These are phyloP conservation scores for Nomada lathburiana DNA, from an alignment of 2,888 invertebrate species.

Conservation along the genomic window DNA sequence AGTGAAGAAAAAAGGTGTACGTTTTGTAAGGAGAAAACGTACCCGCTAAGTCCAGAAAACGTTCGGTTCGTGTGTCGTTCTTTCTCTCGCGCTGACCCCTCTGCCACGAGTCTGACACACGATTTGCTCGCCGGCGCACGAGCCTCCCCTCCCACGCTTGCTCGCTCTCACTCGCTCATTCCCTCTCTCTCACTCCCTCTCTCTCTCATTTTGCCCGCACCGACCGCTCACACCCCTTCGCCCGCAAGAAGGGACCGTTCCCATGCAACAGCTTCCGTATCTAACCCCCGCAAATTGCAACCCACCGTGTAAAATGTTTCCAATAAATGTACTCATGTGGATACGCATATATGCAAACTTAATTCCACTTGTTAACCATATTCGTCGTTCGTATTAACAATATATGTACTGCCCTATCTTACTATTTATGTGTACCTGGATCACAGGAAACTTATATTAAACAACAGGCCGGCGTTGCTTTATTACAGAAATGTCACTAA, in stretches of 20 bases:
- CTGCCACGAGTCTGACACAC: slow-evolving; percentile 83
- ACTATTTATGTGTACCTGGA: not conserved
- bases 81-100: slow-evolving; percentile 83
- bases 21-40: slow-evolving; percentile 74
- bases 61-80: slow-evolving; percentile 81
- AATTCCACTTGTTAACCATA: not conserved
- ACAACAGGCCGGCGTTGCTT: too few species aligned
- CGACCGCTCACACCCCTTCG: slow-evolving; percentile 22
- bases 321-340: too few species aligned
- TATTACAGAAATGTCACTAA: too few species aligned
- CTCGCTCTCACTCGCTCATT: slow-evolving; percentile 11
- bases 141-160: slow-evolving; percentile 55
- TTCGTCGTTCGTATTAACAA: not conserved
- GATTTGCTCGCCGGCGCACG: slow-evolving; percentile 77
- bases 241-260: slow-evolving; percentile 33
- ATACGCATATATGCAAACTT: too few species aligned
- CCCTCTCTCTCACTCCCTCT: slow-evolving; percentile 18
- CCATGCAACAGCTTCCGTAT: slow-evolving; percentile 45
- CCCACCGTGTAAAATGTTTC: not conserved
- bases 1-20: slow-evolving; percentile 40
- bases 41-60: slow-evolving; percentile 82
- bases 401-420: too few species aligned
- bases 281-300: slow-evolving; percentile 40
- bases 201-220: slow-evolving; percentile 25
- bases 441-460: not conserved